Base-by-base conservation (phyloP, 2,113 vertebrate genomes). In the Chascanopsetta lugubris region DNA sequence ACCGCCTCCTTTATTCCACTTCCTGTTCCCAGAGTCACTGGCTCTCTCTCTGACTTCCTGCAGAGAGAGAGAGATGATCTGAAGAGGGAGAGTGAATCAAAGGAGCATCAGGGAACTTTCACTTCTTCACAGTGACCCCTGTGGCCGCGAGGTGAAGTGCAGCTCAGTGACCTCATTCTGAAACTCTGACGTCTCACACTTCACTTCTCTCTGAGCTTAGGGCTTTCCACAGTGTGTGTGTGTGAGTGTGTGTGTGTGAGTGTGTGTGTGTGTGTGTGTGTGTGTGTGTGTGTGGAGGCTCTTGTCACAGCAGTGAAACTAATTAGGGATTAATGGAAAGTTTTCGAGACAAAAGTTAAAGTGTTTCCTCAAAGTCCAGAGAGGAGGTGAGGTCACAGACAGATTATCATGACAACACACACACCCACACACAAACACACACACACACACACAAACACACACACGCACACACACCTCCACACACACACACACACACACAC, bases 11-110 rank as follows among this genome's bases (percentile, higher is more conserved):
- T 15, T 40, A 4, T 36, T 18, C 40, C 40, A n/a, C 13, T 5
- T 46, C 43, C 15, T 48, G 5, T 24, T 45, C 36, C 46, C 25
- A 36, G 6, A 22, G 27, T 48, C 24, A 9, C 46, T 59, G 51
- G 53, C 54, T 62, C 24, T 64, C 61, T 50, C 58, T 71, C 65
- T 25, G 27, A 65, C 76, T 64, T 63, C 60, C 70, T 65, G 78
- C 71, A 51, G 50, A 42, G 65, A 47, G 67, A 43, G 30, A 11
- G 50, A 76, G 72, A 68, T 58, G 9, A 11, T 34, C 32, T 12
- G 0, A 3, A 38, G 36, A 40, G n/a, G n/a, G n/a, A n/a, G n/a
- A n/a, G n/a, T n/a, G n/a, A n/a, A n/a, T n/a, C n/a, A n/a, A n/a
- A n/a, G n/a, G n/a, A n/a, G n/a, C n/a, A n/a, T n/a, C n/a, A n/a